A percentile compares a stretch with the other conserved stretches of the same genome.
Conservation (phyloP, 2,113 vertebrate species). For the Nicator chloris region DNA sequence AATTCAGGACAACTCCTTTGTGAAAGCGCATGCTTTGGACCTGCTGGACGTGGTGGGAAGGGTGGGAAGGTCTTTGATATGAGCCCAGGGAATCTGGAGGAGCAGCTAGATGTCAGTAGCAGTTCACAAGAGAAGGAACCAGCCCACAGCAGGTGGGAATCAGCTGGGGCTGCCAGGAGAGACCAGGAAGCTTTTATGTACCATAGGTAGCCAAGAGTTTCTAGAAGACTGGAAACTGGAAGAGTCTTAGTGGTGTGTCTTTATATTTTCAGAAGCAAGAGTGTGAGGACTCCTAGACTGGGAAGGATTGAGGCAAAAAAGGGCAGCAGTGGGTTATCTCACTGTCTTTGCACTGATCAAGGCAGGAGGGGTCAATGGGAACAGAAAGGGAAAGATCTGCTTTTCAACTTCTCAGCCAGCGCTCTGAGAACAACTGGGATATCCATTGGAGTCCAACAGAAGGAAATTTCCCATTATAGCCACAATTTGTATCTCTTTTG, state of each 20-base stretch:
- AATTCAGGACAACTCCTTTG: conserved; percentile 36
- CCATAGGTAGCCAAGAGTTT: neutral
- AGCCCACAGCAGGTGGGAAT: neutral
- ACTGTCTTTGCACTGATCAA: neutral
- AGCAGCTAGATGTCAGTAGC: conserved; percentile 47
- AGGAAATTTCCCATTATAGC: neutral
- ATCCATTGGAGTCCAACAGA: neutral
- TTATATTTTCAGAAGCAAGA: neutral
- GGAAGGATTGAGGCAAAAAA: neutral
- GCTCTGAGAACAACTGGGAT: neutral
- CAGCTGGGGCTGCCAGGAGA: neutral
- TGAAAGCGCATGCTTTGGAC: neutral
- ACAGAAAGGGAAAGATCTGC: neutral
- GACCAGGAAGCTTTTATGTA: rapidly evolving
- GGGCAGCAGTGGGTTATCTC: neutral
- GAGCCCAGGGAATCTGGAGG: neutral
- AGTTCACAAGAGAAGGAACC: neutral
- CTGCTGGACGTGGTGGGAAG: neutral
- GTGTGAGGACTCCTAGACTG: rapidly evolving
- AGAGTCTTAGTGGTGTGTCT: neutral
- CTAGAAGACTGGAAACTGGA: neutral
- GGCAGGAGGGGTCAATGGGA: neutral
- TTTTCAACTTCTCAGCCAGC: neutral
- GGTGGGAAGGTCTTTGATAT: neutral
- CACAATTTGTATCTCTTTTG: neutral